A percentile compares a stretch with the other conserved stretches of the same genome.
phyloP scores from a whole-genome alignment of 1,140 invertebrate species.

The Leptinotarsa texana region DNA sequence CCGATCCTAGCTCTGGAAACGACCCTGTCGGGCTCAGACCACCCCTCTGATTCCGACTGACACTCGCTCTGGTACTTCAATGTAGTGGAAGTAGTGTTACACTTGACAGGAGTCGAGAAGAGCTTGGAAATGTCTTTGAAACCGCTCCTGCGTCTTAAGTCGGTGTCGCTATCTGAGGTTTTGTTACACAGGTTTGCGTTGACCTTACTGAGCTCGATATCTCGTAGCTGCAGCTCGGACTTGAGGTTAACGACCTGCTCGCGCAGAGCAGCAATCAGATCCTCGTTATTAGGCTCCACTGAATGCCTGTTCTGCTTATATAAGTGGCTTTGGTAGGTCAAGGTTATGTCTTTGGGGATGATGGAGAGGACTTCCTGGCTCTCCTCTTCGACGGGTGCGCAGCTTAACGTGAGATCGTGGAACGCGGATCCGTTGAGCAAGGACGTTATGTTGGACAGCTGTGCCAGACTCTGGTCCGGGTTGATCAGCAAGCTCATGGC shows the following conservation, averaged over 20 bases:
- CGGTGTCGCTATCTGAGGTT: slow-evolving; percentile 23
- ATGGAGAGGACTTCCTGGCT: slow-evolving; percentile 40
- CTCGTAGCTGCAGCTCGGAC: slow-evolving; percentile 56
- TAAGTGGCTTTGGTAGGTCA: slow-evolving; percentile 51
- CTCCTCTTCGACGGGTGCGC: slow-evolving; percentile 32
- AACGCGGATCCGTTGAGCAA: slow-evolving; percentile 52
- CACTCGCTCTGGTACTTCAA: slow-evolving; percentile 40
- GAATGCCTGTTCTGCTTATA: slow-evolving; percentile 46
- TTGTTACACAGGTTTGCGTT: slow-evolving; percentile 29
- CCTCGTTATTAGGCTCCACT: slow-evolving; percentile 44
- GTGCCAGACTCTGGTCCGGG: slow-evolving; percentile 52
- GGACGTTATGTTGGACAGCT: slow-evolving; percentile 57
- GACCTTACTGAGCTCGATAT: slow-evolving; percentile 55
- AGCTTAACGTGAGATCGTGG: slow-evolving; percentile 40
- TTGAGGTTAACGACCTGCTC: slow-evolving; percentile 55
- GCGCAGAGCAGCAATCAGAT: slow-evolving; percentile 49
- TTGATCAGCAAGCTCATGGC: slow-evolving; percentile 53
- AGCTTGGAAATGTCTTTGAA: slow-evolving; percentile 12
- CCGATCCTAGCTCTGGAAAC: slow-evolving; percentile 63
- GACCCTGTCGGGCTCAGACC: slow-evolving; percentile 81
- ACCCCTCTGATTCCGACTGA: slow-evolving; percentile 74
- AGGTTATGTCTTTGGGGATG: slow-evolving; percentile 42
- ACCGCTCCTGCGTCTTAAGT: slow-evolving; percentile 11
- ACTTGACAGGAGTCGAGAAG: slow-evolving; percentile 26
- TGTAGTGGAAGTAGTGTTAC: slow-evolving; percentile 39